phyloP scores from a whole-genome alignment of 2,888 invertebrate genomes.

The Zonitis immaculata region DNA sequence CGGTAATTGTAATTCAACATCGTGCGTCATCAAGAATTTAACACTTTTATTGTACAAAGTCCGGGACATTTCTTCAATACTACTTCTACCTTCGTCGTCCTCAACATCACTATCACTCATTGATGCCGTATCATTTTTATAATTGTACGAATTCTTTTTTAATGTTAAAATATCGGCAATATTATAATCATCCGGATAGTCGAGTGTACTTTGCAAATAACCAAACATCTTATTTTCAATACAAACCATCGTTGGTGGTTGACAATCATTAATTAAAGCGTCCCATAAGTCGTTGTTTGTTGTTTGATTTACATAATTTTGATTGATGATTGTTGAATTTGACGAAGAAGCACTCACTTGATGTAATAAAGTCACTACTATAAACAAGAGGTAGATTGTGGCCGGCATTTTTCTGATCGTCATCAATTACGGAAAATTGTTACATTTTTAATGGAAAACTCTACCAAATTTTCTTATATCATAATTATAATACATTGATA shows the following conservation, averaged over 20 bases:
- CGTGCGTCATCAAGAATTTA: slow-evolving; percentile 73
- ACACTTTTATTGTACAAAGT: slow-evolving; percentile 60
- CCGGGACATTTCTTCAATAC: slow-evolving; percentile 71
- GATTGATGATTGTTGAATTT: slow-evolving; percentile 41
- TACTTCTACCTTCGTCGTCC: slow-evolving; percentile 46
- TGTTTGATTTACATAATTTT: slow-evolving; percentile 35
- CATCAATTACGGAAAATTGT: not conserved
- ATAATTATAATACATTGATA: not conserved
- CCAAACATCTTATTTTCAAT: slow-evolving; percentile 71
- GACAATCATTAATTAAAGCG: slow-evolving; percentile 67
- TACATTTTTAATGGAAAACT: not conserved
- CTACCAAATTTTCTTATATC: no score
- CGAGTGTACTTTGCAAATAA: slow-evolving; percentile 65
- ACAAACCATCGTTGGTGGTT: slow-evolving; percentile 64
- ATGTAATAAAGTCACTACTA: slow-evolving; percentile 14
- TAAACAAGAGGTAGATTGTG: slow-evolving; percentile 19
- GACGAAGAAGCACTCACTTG: slow-evolving; percentile 26
- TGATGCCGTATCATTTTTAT: slow-evolving; percentile 10
- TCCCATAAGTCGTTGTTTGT: slow-evolving; percentile 67
- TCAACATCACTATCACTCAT: slow-evolving; percentile 49
- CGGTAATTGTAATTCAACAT: slow-evolving; percentile 68
- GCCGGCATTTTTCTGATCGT: slow-evolving; percentile 23
- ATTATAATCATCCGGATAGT: slow-evolving; percentile 43
- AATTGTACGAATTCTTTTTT: slow-evolving; percentile 35
- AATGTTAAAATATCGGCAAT: slow-evolving; percentile 56